These are phyloP conservation scores for Coleophora deauratella DNA, from an alignment of 2,888 invertebrate genomes.

Conservation along the genomic window DNA sequence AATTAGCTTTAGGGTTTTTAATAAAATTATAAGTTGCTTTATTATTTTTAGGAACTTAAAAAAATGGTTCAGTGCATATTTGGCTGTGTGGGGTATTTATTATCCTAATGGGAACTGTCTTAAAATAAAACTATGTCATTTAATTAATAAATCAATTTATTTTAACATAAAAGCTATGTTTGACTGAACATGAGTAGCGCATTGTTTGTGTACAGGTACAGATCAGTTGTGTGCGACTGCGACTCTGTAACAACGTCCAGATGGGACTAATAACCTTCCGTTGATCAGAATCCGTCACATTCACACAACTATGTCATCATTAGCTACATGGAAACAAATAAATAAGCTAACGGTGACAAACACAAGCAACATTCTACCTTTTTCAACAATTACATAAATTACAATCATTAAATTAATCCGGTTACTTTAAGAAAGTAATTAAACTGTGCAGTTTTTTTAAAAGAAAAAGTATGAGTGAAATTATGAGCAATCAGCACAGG, in stretches of 20 bases:
- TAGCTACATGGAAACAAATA: constrained; percentile 62
- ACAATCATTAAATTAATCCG: constrained; percentile 11
- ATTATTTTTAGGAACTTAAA: too few species aligned
- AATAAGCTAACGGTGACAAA: constrained; percentile 33
- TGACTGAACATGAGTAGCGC: constrained; percentile 18
- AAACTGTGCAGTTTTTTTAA: constrained; percentile 24
- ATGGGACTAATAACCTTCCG: constrained; percentile 37
- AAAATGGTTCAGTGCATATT: too few species aligned
- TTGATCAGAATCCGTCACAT: constrained; percentile 10
- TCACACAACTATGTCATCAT: constrained; percentile 16
- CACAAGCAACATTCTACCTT: constrained; percentile 8
- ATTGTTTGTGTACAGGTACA: constrained; percentile 12
- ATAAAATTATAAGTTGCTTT: too few species aligned
- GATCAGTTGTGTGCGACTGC: background rate
- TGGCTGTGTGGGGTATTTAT: too few species aligned
- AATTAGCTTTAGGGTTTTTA: too few species aligned
- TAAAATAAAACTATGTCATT: constrained; percentile 13
- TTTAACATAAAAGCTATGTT: constrained; percentile 20
- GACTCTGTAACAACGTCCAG: constrained; percentile 9
- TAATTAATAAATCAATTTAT: constrained; percentile 25
- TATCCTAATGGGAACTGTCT: too few species aligned
- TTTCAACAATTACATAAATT: constrained; percentile 3
- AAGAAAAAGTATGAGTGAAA: constrained; percentile 35
- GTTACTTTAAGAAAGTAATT: constrained; percentile 5
- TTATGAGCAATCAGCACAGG: constrained; percentile 51